These are phyloP conservation scores for Masnerella sp. DNA, from an alignment of 2,888 invertebrate species.

Conservation along the genomic window DNA sequence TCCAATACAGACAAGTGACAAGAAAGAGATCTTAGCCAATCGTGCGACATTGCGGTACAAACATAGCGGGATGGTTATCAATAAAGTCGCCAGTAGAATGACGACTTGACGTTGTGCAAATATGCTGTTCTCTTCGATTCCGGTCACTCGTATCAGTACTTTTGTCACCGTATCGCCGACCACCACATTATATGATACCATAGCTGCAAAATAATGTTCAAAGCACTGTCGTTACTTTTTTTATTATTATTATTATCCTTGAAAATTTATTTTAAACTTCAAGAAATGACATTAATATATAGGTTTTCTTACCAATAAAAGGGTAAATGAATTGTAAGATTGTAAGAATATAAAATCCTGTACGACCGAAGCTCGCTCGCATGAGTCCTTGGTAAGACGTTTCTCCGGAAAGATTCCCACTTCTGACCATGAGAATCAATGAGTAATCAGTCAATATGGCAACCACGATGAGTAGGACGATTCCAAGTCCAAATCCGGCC, in stretches of 20 bases:
- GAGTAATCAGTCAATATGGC: constrained; percentile 90
- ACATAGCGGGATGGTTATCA: constrained; percentile 88
- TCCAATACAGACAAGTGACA: constrained; percentile 85
- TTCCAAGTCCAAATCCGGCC: constrained; percentile 88
- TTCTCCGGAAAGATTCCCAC: constrained; percentile 87
- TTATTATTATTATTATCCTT: no score
- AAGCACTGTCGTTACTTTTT: background rate
- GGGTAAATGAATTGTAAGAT: constrained; percentile 90
- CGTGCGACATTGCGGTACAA: constrained; percentile 87
- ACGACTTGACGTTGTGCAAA: constrained; percentile 83
- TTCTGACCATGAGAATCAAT: constrained; percentile 86
- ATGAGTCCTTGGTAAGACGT: constrained; percentile 89
- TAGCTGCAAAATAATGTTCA: constrained; percentile 80
- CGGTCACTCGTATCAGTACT: constrained; percentile 85
- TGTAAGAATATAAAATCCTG: constrained; percentile 87
- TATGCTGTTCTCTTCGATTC: constrained; percentile 79
- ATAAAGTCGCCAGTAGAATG: constrained; percentile 85
- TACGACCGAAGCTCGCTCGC: constrained; percentile 88
- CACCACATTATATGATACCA: constrained; percentile 93
- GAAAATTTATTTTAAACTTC: no score
- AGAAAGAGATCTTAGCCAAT: constrained; percentile 84
- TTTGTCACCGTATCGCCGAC: constrained; percentile 92
- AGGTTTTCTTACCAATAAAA: constrained; percentile 88
- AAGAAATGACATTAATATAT: no score
- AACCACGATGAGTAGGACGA: constrained; percentile 84